A percentile compares a stretch with the other conserved stretches of the same genome.
phyloP scores from a whole-genome alignment of 35 echinoderm and acorn worm species.

The Lytechinus variegatus region DNA sequence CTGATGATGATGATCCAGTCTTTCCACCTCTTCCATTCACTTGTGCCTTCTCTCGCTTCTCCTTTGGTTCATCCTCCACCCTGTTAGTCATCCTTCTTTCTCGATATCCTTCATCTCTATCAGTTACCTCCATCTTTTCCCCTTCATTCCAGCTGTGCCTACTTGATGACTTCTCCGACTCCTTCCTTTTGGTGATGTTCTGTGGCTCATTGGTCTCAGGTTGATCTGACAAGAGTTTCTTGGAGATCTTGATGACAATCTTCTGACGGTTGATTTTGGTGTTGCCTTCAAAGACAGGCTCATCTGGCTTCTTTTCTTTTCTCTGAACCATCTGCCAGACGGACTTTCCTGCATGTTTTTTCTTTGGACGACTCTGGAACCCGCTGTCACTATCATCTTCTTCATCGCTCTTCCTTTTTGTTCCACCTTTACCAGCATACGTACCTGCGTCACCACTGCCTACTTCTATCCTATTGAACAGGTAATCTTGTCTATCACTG shows the following conservation, averaged over 20 bases:
- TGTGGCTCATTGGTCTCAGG: neutral
- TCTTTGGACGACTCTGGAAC: neutral
- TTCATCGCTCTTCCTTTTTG: neutral
- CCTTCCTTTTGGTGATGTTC: neutral
- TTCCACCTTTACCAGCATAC: neutral
- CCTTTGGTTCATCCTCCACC: neutral
- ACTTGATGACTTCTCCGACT: neutral
- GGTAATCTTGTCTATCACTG: neutral
- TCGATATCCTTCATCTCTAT: neutral
- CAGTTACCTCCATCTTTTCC: neutral
- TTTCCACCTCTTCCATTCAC: neutral
- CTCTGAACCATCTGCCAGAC: neutral
- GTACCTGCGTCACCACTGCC: neutral
- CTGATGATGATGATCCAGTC: neutral
- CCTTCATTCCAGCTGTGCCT: neutral
- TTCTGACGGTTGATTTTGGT: neutral
- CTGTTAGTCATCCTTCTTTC: neutral
- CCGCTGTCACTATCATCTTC: neutral
- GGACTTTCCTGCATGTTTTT: neutral
- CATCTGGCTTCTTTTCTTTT: neutral
- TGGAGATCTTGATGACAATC: neutral
- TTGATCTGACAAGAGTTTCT: neutral
- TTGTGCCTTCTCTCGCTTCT: slow-evolving; percentile 4
- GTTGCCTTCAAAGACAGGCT: neutral
- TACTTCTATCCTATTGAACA: neutral